Evolutionary conservation across 2,888 invertebrate genomes (phyloP).

Genomic region (Xylota sylvarum): DNA sequence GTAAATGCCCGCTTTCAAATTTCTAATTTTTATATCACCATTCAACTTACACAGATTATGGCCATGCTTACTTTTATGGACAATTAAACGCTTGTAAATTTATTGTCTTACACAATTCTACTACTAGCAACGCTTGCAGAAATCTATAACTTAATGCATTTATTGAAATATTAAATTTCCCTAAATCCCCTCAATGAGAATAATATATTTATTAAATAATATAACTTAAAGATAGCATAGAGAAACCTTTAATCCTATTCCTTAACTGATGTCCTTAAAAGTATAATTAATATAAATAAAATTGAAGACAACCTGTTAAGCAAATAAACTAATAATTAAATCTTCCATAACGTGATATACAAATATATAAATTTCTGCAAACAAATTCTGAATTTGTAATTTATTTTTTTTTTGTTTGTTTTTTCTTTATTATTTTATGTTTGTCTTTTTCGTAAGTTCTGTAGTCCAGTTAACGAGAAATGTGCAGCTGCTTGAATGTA

Average conservation of each 20-base stretch:
- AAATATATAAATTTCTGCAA: slow-evolving; percentile 72
- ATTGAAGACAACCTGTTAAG: neutral
- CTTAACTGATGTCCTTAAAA: slow-evolving; percentile 18
- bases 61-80: slow-evolving; percentile 51
- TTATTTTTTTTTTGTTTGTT: slow-evolving; percentile 8
- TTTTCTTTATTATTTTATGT: slow-evolving; percentile 19
- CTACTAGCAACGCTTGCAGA: slow-evolving; percentile 64
- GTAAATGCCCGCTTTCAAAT: slow-evolving; percentile 60
- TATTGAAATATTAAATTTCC: slow-evolving; percentile 22
- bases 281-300: slow-evolving; percentile 1
- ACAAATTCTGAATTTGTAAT: slow-evolving; percentile 32
- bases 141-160: slow-evolving; percentile 58
- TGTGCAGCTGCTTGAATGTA: slow-evolving; percentile 33
- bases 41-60: slow-evolving; percentile 43
- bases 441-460: slow-evolving; percentile 40
- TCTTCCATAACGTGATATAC: slow-evolving; percentile 15
- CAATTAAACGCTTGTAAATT: slow-evolving; percentile 47
- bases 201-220: slow-evolving; percentile 9
- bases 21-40: slow-evolving; percentile 39
- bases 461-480: slow-evolving; percentile 65
- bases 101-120: slow-evolving; percentile 48
- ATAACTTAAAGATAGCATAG: slow-evolving; percentile 57
- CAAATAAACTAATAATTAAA: neutral
- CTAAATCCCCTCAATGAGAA: slow-evolving; percentile 9
- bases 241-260: slow-evolving; percentile 45